Evolutionary conservation across 2,888 invertebrate genomes (phyloP).

Genomic region (Dryomyza anilis): DNA sequence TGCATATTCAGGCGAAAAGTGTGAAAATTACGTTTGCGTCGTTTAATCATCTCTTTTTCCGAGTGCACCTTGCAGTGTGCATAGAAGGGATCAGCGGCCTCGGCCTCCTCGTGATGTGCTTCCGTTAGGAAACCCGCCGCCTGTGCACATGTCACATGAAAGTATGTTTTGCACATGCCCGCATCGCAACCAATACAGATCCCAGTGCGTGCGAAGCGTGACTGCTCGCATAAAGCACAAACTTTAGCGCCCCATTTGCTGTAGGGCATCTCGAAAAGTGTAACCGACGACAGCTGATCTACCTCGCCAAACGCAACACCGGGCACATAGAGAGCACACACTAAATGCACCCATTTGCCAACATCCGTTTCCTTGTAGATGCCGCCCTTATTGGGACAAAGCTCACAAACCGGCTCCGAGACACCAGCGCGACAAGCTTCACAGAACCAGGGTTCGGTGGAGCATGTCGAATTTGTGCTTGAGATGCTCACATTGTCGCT

Average conservation of each 20-base stretch:
- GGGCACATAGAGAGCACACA: constrained; percentile 96
- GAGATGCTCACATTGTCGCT: constrained; percentile 89
- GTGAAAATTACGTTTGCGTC: constrained; percentile 82
- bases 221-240: constrained; percentile 89
- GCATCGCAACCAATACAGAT: constrained; percentile 98
- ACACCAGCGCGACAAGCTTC: constrained; percentile 95
- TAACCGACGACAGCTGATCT: constrained; percentile 87
- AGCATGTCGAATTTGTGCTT: constrained; percentile 91
- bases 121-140: constrained; percentile 91
- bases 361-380: constrained; percentile 97
- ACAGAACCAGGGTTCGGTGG: constrained; percentile 99
- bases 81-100: constrained; percentile 95
- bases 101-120: constrained; percentile 86
- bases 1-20: constrained; percentile 81
- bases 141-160: constrained; percentile 98
- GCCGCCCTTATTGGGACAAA: constrained; percentile 91
- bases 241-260: constrained; percentile 93
- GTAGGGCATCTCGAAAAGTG: constrained; percentile 97
- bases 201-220: constrained; percentile 86
- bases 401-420: constrained; percentile 86
- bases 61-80: constrained; percentile 96
- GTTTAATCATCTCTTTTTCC: constrained; percentile 83
- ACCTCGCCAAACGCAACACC: constrained; percentile 97
- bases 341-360: constrained; percentile 97
- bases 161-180: constrained; percentile 95